Evolutionary conservation across 2,113 vertebrate genomes (phyloP).

Genomic region (Mesocricetus auratus): DNA sequence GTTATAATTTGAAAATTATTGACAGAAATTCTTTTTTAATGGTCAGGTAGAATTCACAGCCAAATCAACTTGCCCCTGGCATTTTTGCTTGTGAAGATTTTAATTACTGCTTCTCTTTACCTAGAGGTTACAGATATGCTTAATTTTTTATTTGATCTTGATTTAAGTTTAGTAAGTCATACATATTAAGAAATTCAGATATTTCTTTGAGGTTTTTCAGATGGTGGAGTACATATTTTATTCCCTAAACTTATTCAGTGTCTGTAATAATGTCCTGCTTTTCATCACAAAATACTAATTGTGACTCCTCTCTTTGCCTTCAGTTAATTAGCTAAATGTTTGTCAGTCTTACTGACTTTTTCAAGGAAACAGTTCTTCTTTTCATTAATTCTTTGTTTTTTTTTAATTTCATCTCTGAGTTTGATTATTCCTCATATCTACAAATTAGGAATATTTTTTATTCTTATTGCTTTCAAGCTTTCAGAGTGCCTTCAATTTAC

Average conservation of each 20-base stretch:
- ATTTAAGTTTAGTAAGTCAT: neutral
- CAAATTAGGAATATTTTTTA: neutral
- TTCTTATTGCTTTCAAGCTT: neutral
- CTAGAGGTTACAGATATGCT: neutral
- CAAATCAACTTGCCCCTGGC: neutral
- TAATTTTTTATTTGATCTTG: neutral
- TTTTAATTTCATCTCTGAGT: too few species aligned
- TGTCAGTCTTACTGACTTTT: neutral
- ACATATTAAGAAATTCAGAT: neutral
- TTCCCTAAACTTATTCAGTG: neutral
- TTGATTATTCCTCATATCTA: neutral
- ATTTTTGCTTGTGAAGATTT: neutral
- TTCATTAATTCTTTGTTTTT: neutral
- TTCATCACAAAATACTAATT: neutral
- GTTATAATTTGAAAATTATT: neutral
- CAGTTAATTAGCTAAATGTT: neutral
- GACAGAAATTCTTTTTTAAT: neutral
- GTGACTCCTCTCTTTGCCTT: neutral
- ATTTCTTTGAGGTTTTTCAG: too few species aligned
- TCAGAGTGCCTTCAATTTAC: neutral
- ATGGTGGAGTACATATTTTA: too few species aligned
- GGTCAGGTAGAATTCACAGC: neutral
- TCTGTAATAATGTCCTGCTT: neutral
- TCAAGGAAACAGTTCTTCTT: neutral
- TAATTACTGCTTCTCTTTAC: neutral